Evolutionary conservation across 2,888 invertebrate species (phyloP), one percentile per base, ranked within the genome.

Genomic region (Eudasyphora cyanicolor): DNA sequence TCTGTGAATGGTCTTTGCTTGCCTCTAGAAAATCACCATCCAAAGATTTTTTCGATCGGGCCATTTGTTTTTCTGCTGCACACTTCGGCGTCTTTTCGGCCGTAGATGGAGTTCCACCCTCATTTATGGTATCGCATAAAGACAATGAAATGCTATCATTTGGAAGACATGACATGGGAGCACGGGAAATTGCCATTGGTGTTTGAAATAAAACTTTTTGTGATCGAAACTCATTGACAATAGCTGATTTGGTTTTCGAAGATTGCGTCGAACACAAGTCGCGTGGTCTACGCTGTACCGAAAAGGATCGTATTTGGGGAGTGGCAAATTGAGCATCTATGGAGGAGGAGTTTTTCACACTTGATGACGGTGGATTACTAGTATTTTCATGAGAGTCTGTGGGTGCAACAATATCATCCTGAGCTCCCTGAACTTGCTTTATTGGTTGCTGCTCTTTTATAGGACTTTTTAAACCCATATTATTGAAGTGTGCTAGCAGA

Each of bases 141-240:
- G 90, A 91, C 21, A 91, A 87, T 1, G 88, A 88, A 19, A 91
- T 87, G 69, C 91, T 91, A 54, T 91, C 89, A 73, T 90, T 89
- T 19, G 88, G 79, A 12, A 87, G 82, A 10, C 86, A 85, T 21
- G 82, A 42, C n/a, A 86, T 82, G 8, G 90, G 89, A 2, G 90
- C 88, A 0, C 92, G 88, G 14, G 83, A 67, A 7, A 91, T 89
- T 2, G 92, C 88, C 88, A 92, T 91, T 7, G 92, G 92, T 1
- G 92, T 92, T 83, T 91, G 91, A 85, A 92, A 92, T 2, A 92
- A 89, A 5, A 92, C 90, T 82, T 92, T 92, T 76, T 91, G 91
- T 0, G 91, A 89, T 3, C 89, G 89, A 81, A 92, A 91, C 70
- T 91, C 91, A 85, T 90, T 91, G 4, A 87, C 88, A 60, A 88